phyloP scores from a whole-genome alignment of 2,888 invertebrate genomes.

The Ophioninae sp. region DNA sequence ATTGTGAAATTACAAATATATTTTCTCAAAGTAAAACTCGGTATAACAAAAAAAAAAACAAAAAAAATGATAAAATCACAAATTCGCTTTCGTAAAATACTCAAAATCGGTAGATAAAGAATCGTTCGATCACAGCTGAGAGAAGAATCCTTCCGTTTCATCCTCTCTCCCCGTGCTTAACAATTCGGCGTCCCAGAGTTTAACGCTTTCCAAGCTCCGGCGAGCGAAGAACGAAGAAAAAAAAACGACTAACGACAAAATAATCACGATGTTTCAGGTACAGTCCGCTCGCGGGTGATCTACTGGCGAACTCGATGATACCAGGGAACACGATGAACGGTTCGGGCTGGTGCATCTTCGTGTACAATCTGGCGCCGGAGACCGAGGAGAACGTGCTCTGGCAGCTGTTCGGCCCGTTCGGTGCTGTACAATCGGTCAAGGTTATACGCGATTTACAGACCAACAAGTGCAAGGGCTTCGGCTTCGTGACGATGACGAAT shows the following conservation, averaged over 20 bases:
- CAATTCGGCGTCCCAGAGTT: neutral
- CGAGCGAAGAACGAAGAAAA: neutral
- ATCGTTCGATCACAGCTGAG: neutral
- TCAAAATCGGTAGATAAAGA: neutral
- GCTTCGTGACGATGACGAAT: constrained; percentile 97
- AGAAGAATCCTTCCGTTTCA: neutral
- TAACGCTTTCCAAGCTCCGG: neutral
- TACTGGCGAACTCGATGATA: constrained; percentile 88
- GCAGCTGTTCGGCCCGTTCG: constrained; percentile 98
- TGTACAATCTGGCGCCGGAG: constrained; percentile 97
- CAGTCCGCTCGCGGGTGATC: constrained; percentile 93
- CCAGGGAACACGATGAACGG: constrained; percentile 87
- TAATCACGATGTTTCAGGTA: constrained; percentile 83
- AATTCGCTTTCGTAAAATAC: no score
- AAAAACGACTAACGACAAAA: neutral
- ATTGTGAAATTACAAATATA: no score
- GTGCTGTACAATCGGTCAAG: constrained; percentile 95
- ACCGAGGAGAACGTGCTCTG: constrained; percentile 97
- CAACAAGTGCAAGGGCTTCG: constrained; percentile 97
- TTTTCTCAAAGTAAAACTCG: no score
- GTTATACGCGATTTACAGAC: constrained; percentile 95
- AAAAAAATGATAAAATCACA: no score
- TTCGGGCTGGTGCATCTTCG: constrained; percentile 96
- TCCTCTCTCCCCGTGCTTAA: neutral
- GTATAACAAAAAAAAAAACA: no score